Evolutionary conservation across 2,113 vertebrate genomes (phyloP).

Genomic region (Callaeas wilsoni): DNA sequence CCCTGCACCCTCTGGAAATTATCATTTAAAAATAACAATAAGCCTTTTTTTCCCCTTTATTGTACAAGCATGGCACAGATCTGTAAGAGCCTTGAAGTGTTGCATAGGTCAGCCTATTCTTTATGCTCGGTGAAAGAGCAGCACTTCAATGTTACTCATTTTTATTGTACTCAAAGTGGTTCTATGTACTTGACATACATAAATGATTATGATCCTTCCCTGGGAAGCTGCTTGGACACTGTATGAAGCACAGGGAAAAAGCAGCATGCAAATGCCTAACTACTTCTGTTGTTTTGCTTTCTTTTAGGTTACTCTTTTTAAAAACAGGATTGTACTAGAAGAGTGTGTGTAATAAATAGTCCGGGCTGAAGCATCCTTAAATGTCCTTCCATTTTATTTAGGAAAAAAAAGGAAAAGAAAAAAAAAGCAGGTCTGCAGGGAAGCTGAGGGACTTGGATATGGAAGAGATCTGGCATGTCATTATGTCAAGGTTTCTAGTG

Average conservation of each 20-base stretch:
- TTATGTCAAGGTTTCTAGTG: slow-evolving; percentile 31
- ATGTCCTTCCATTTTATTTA: background rate
- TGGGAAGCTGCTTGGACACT: background rate
- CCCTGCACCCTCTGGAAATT: background rate
- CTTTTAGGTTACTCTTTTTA: background rate
- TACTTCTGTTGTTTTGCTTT: background rate
- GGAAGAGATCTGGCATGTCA: slow-evolving; percentile 28
- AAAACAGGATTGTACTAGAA: background rate
- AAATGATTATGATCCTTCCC: background rate
- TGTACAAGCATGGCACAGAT: background rate
- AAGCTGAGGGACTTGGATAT: background rate
- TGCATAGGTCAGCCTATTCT: slow-evolving; percentile 12
- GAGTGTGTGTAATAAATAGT: background rate
- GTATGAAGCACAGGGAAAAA: background rate
- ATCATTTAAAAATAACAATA: background rate
- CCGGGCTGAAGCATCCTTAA: background rate
- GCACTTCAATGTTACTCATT: slow-evolving; percentile 11
- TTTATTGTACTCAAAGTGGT: background rate
- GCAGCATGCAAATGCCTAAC: background rate
- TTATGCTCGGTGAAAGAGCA: background rate
- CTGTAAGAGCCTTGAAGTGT: background rate
- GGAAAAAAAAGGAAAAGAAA: background rate
- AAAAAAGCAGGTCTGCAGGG: background rate
- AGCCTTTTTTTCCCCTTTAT: background rate
- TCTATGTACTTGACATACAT: background rate